Percentiles rank a stretch among this genome's conserved stretches.
Evolutionary conservation across 37 sponge, comb jelly and placozoan genomes (phyloP).

Genomic region (Aphrocallistes beatrix): DNA sequence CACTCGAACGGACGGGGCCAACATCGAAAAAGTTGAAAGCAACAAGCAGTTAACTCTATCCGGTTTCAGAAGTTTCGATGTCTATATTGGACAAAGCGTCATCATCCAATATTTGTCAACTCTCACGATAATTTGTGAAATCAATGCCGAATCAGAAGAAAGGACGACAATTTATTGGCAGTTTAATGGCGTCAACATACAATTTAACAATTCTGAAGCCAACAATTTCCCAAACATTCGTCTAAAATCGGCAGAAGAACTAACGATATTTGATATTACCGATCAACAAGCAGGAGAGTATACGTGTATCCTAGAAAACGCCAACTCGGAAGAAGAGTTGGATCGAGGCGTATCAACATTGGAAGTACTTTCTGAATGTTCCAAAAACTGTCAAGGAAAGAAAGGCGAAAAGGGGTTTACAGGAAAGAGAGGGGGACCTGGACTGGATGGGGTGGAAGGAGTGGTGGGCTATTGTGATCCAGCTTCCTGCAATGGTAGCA

Average conservation of each 20-base stretch:
- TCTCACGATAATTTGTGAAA: not conserved
- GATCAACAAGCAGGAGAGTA: not conserved
- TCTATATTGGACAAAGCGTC: not conserved
- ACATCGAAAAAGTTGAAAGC: not conserved
- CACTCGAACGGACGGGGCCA: not conserved
- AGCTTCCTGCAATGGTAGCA: not conserved
- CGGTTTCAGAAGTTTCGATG: not conserved
- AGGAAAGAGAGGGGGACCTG: not conserved
- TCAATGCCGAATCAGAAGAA: not conserved
- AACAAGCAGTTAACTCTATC: not conserved
- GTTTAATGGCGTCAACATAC: not conserved
- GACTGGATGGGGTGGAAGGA: not conserved
- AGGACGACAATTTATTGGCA: not conserved
- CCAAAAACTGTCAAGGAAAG: not conserved
- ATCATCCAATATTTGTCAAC: not conserved
- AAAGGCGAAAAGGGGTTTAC: not conserved
- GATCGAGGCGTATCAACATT: not conserved
- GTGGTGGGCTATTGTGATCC: not conserved
- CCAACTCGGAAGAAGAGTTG: not conserved
- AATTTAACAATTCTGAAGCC: not conserved
- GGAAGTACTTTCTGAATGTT: not conserved
- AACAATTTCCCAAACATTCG: not conserved
- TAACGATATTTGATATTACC: not conserved
- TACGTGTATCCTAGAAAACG: not conserved
- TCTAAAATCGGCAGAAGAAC: not conserved